Base-by-base conservation (phyloP, 2,888 invertebrate species). In the Apotomis capreana region DNA sequence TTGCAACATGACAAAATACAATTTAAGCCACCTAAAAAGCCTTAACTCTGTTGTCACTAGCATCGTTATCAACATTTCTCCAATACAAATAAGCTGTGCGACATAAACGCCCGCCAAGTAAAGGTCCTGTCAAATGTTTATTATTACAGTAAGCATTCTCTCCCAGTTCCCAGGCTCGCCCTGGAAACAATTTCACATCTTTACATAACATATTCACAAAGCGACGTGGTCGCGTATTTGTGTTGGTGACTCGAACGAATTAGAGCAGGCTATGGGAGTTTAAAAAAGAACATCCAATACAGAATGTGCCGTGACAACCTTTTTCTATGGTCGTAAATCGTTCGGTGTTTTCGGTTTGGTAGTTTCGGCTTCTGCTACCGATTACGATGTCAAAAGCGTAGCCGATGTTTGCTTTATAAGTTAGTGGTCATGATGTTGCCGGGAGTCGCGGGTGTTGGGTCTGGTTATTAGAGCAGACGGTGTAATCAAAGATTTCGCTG, bases 181-280 rank as follows among this genome's bases (percentile, higher is more conserved):
- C 80, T 88, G 88, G 90, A 90, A 91, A 91, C 90, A 92, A 91
- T 90, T 90, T 91, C 90, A 86, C 84, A 85, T 89, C 90, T 92
- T 92, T 89, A 91, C 92, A 83, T 88, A 92, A 91, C 78, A 82
- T 84, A 91, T 93, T 92, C 89, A 92, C 92, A 85, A 87, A 81
- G 77, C 83, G 80, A 82, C 78, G 81, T 52, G 57, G 70, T 36
- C 68, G 67, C 83, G 83, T 92, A 89, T 93, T 93, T 92, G 92
- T 90, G 85, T 90, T 92, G 87, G 89, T 89, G 91, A 90, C 90
- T 89, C 83, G 82, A 85, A 91, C 88, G 87, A 91, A 92, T 91
- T 92, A 91, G 92, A 89, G 84, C 89, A 81, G 76, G 80, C 81
- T 79, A 81, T 79, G 83, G 82, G 75, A 77, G 73, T 75, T 78